These are phyloP conservation scores for Mungos mungo DNA, from an alignment of 2,113 vertebrate genomes.

Conservation along the genomic window DNA sequence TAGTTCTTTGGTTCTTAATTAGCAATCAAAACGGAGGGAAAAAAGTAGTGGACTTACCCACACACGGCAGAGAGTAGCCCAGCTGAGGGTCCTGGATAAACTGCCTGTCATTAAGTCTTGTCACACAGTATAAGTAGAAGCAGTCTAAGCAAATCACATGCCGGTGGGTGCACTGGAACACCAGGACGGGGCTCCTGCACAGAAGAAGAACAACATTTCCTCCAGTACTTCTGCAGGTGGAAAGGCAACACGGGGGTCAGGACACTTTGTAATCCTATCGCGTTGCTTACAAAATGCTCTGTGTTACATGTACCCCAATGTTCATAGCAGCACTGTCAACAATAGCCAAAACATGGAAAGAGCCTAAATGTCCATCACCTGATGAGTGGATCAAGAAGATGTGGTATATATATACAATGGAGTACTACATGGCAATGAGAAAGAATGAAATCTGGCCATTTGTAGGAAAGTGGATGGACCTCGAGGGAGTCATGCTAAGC, in stretches of 20 bases:
- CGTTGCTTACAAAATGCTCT: fast-evolving
- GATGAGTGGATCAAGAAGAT: too few species aligned
- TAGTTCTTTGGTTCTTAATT: background rate
- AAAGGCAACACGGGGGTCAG: fast-evolving
- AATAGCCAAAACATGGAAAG: too few species aligned
- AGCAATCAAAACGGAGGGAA: background rate
- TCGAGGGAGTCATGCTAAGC: too few species aligned
- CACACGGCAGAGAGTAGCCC: conserved; percentile 94
- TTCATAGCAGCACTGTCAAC: too few species aligned
- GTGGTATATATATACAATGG: too few species aligned
- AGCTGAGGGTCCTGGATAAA: conserved; percentile 87
- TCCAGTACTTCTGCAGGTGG: fast-evolving
- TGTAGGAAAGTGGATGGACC: too few species aligned
- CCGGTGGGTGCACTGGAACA: conserved; percentile 90
- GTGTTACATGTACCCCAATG: too few species aligned
- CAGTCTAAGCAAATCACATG: conserved; percentile 96
- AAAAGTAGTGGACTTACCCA: conserved; percentile 83
- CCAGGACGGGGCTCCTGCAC: conserved; percentile 90
- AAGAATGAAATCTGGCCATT: too few species aligned
- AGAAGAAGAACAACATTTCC: background rate
- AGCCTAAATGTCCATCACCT: too few species aligned
- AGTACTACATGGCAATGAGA: too few species aligned
- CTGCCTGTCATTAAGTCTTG: conserved; percentile 90
- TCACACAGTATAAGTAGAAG: conserved; percentile 92
- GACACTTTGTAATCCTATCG: fast-evolving